Conservation (phyloP, 2,113 vertebrate genomes). For the Silurus asotus region DNA sequence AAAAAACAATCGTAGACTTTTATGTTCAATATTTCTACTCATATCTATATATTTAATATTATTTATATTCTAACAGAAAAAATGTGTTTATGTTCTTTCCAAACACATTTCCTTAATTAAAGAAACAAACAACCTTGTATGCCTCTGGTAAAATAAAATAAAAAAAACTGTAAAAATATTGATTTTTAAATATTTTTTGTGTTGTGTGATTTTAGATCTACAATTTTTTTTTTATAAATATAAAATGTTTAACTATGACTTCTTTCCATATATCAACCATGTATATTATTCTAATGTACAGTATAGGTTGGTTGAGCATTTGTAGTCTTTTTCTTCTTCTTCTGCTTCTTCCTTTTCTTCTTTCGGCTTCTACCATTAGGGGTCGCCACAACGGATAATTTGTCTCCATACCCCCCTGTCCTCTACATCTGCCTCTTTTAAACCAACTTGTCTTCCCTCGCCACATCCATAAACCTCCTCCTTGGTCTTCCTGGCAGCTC, state of each 20-base stretch:
- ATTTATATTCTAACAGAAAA: no score
- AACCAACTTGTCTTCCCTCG: no score
- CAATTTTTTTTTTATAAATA: not conserved
- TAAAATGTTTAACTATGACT: not conserved
- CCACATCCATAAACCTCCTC: no score
- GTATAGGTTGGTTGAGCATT: no score
- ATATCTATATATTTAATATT: not conserved
- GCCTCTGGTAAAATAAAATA: not conserved
- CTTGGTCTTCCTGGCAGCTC: no score
- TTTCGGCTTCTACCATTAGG: no score
- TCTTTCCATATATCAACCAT: not conserved
- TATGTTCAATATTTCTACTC: not conserved
- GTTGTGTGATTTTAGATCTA: not conserved
- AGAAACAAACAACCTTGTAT: not conserved
- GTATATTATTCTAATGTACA: not conserved
- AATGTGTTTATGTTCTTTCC: not conserved
- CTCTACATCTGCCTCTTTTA: no score
- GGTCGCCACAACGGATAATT: no score
- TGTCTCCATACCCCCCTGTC: no score
- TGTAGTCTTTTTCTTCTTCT: no score
- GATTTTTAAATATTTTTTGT: not conserved
- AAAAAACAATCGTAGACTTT: not conserved
- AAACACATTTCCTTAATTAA: not conserved
- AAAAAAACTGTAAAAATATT: no score
- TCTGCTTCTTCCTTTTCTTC: no score